Conservation (phyloP, 1,140 invertebrate genomes). For the Drosophila prosaltans region DNA sequence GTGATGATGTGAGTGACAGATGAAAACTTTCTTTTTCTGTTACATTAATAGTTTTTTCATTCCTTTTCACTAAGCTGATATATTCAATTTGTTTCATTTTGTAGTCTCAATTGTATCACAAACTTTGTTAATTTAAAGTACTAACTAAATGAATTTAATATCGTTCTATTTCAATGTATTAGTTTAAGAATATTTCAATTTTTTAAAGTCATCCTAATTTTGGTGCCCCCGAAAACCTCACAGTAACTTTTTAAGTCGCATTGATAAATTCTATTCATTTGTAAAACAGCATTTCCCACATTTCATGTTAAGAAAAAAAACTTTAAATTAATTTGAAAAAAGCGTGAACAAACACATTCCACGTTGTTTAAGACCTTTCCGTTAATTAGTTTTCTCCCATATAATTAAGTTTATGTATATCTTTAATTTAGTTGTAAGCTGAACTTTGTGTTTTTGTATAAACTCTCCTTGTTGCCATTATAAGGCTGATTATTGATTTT, state of each 20-base stretch:
- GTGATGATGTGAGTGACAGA: slow-evolving; percentile 73
- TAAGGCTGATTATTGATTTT: background rate
- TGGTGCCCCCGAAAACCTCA: slow-evolving; percentile 14
- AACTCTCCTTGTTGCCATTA: background rate
- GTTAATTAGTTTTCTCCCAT: background rate
- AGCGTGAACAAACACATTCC: background rate
- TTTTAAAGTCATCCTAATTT: slow-evolving; percentile 20
- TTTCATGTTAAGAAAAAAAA: no score
- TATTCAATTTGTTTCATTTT: slow-evolving; percentile 29
- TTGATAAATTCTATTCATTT: slow-evolving; percentile 37
- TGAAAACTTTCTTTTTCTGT: slow-evolving; percentile 39
- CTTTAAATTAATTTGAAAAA: no score
- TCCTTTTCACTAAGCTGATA: slow-evolving; percentile 33
- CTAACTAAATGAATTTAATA: slow-evolving; percentile 35
- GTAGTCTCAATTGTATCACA: slow-evolving; percentile 58
- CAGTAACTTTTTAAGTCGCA: background rate
- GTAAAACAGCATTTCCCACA: background rate
- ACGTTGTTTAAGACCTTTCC: background rate
- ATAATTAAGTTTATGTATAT: background rate
- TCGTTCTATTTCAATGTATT: slow-evolving; percentile 42
- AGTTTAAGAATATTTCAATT: slow-evolving; percentile 45
- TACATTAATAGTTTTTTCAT: slow-evolving; percentile 55
- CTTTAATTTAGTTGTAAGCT: slow-evolving; percentile 3
- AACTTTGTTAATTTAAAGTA: slow-evolving; percentile 60
- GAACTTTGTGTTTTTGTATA: background rate